phyloP scores from a whole-genome alignment of 2,797 vertebrate species.

The Allobates femoralis region DNA sequence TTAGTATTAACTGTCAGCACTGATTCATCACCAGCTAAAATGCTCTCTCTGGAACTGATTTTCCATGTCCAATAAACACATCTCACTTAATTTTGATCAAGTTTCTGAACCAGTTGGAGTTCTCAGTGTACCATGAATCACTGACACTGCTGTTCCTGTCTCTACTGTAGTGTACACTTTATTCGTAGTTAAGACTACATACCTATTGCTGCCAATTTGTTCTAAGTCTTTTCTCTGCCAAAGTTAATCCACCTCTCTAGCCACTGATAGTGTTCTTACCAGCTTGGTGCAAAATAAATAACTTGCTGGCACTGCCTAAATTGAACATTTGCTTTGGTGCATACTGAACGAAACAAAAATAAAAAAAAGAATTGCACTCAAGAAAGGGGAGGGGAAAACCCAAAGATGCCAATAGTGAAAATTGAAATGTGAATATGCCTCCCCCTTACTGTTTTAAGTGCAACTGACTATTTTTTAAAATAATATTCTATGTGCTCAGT shows the following conservation, averaged over 20 bases:
- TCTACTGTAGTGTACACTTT: neutral
- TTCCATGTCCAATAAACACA: constrained; percentile 14
- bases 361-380: too few species aligned
- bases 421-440: too few species aligned
- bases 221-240: neutral
- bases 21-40: constrained; percentile 13
- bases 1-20: constrained; percentile 1
- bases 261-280: neutral
- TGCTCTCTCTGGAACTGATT: neutral
- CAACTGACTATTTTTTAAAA: too few species aligned
- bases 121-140: constrained; percentile 1
- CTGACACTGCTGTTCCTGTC: neutral
- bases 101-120: neutral
- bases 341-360: too few species aligned
- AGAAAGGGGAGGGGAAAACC: too few species aligned
- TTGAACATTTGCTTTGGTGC: too few species aligned
- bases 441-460: too few species aligned
- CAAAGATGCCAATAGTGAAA: too few species aligned
- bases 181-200: neutral
- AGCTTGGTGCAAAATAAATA: too few species aligned
- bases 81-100: constrained; percentile 2
- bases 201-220: neutral
- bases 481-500: too few species aligned
- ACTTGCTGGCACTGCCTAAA: too few species aligned
- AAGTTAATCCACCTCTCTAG: neutral